Base-by-base conservation (phyloP, 2,888 invertebrate species). In the Synanthedon tipuliformis region DNA sequence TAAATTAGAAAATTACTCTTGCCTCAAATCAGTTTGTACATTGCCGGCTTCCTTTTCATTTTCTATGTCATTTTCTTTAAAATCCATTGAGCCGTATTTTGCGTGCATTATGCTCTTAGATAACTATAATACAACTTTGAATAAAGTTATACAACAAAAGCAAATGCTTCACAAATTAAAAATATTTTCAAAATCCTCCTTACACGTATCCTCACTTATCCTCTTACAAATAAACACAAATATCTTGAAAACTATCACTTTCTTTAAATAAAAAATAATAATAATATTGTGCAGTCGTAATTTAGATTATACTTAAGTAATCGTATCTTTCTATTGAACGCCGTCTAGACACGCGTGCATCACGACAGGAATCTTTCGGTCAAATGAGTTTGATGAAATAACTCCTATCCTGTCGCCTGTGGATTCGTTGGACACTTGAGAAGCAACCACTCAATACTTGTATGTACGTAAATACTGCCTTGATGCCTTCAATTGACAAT, bases 71-170 rank as follows among this genome's bases (percentile, higher is more conserved):
- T 71, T 69, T 52, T 71, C 75, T 54, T 72, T 69, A 27, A 62
- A 65, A 56, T 75, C 75, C 45, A 79, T 85, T 8, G 86, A 71
- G 55, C 86, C 86, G 62, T 86, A 86, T 65, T 78, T 84, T 2
- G 72, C 68, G 71, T 69, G 75, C 81, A 81, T 81, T 62, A 45
- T 15, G n/a, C 10, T 23, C 23, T 23, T 5, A 23, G 5, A 23
- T 23, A 23, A 23, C 23, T 23, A 5, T 23, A 0, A 0, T 3
- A 3, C 23, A 3, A 3, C 18, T 18, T 18, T 23, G 5, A 23
- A 23, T 4, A 34, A 34, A 34, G 10, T 10, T 8, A 34, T 34
- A 10, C 8, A 34, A 34, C 34, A 8, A 34, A 34, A 34, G 3
- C 10, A 2, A 34, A 3, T 34, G 34, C 10, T 34, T 34, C 34